Conservation (phyloP, 2,113 vertebrate species). For the Corythornis madagascariensis region DNA sequence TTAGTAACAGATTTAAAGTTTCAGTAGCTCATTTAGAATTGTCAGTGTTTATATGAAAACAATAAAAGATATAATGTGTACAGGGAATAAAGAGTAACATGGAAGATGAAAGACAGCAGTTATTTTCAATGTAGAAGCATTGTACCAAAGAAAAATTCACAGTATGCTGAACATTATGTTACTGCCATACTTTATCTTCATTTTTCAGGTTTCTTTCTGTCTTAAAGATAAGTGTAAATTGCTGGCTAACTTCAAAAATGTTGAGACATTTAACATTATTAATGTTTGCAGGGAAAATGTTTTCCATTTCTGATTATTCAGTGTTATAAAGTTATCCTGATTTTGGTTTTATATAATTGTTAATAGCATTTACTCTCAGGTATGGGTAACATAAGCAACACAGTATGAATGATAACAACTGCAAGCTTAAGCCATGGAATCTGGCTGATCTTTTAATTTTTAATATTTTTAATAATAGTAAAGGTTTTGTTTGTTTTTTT, state of each 20-base stretch:
- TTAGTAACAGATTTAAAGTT: not conserved
- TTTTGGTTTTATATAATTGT: not conserved
- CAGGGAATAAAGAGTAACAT: not conserved
- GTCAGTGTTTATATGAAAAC: not conserved
- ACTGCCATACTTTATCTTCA: not conserved
- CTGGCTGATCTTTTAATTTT: not conserved
- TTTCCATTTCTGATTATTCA: not conserved
- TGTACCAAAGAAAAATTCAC: not conserved
- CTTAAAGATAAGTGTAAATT: not conserved
- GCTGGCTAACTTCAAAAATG: not conserved
- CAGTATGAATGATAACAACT: not conserved
- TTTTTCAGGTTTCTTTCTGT: not conserved
- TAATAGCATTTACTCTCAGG: not conserved
- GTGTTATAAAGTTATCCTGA: not conserved
- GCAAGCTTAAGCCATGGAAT: not conserved
- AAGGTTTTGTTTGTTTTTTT: no score
- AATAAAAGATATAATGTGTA: not conserved
- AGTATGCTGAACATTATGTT: not conserved
- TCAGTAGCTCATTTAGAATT: not conserved
- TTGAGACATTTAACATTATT: not conserved
- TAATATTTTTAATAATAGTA: no score
- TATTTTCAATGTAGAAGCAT: not conserved
- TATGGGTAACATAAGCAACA: not conserved
- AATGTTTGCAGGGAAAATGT: not conserved
- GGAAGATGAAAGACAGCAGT: not conserved